These are phyloP conservation scores for Philopotamus ludificatus DNA, from an alignment of 1,140 invertebrate species.

Conservation along the genomic window DNA sequence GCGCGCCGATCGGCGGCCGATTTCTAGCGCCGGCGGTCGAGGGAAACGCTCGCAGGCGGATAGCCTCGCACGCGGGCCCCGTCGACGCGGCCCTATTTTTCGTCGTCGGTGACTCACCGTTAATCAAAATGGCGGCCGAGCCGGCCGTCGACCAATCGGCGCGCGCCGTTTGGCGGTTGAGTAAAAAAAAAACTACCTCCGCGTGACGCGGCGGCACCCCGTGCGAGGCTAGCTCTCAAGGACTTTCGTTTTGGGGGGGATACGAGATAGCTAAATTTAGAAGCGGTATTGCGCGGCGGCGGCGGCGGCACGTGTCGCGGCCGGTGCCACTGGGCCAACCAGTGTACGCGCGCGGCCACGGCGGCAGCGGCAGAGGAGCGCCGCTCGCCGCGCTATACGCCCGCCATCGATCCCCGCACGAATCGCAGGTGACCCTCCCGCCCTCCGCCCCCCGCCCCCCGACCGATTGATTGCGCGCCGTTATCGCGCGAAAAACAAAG, in stretches of 20 bases:
- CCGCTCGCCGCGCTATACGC: background rate
- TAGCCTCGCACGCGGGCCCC: constrained; percentile 55
- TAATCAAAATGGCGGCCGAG: constrained; percentile 56
- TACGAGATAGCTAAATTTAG: constrained; percentile 34
- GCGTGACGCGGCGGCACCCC: constrained; percentile 54
- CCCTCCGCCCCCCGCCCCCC: background rate
- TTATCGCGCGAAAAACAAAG: background rate
- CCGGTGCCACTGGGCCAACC: background rate
- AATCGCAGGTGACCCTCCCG: background rate
- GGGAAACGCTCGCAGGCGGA: constrained; percentile 57
- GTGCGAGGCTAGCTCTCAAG: constrained; percentile 57
- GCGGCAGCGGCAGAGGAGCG: background rate
- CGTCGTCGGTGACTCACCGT: constrained; percentile 57
- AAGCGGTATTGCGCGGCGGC: background rate
- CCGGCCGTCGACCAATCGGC: constrained; percentile 54
- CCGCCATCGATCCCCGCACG: background rate
- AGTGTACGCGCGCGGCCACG: background rate
- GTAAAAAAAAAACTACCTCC: constrained; percentile 53
- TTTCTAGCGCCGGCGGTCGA: constrained; percentile 40
- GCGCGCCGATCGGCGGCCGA: background rate
- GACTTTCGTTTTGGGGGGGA: constrained; percentile 51
- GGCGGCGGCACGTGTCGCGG: background rate
- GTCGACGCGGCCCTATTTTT: constrained; percentile 56
- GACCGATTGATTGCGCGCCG: background rate
- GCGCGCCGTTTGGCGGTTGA: constrained; percentile 41